Base-by-base conservation (phyloP, 2,113 vertebrate species). In the Aegithalos caudatus region DNA sequence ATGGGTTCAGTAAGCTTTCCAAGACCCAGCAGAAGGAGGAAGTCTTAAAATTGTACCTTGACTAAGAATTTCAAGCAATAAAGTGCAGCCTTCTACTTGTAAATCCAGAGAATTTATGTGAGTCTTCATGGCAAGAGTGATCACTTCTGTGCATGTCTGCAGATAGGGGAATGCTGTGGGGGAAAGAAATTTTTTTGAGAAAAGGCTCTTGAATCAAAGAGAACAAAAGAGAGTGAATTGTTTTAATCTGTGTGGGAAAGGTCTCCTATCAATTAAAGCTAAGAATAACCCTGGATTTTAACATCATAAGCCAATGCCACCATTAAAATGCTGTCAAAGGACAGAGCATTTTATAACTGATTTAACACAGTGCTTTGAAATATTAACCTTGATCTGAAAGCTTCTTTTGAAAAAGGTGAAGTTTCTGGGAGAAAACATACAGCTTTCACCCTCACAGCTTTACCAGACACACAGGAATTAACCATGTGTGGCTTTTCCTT, bases 41-140 rank as follows among this genome's bases (percentile, higher is more conserved):
- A 86, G 11, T 25, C 44, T 83, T 7, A 1, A 24, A 64, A 83
- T 14, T 53, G 24, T 90, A 97, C 96, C 96, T 96, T 88, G 83
- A 71, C 88, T 93, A n/a, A 98, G 38, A 77, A 97, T 40, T 33
- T 87, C 83, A 40, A 98, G 95, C 81, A 98, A 86, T 69, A 98
- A 95, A 35, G 67, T 86, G 69, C 94, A 97, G 44, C 95, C 97
- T 1, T 79, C 86, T 35, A 95, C 69, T 90, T 98, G 98, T 12
- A 98, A 9, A 20, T 95, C 81, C 0, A 90, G 73, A 79, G 94
- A 70, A 72, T 89, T 64, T 31, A 28, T 27, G 1, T 98, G 98
- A 37, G 45, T 93, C 62, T 81, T 81, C 97, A 98, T 90, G 37
- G 94, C 44, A 42, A 2, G 8, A 11, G 61, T 7, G 23, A 98